Percentiles rank a stretch among this genome's conserved stretches.
Evolutionary conservation across 2,888 invertebrate genomes (phyloP).

Genomic region (Heterodera filipjevi): DNA sequence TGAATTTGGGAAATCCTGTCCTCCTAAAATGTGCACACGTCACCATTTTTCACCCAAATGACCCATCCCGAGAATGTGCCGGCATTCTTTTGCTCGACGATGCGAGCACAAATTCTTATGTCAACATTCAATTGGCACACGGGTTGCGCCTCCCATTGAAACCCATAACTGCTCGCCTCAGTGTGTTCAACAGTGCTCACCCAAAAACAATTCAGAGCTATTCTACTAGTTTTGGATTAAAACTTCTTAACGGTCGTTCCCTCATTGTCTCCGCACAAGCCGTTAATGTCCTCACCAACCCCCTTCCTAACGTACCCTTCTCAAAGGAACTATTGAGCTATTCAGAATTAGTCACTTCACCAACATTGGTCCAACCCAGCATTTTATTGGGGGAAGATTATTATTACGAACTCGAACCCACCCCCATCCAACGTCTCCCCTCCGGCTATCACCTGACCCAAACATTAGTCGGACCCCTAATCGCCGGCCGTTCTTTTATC

Average conservation of each 20-base stretch:
- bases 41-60: neutral
- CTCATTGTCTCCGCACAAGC: neutral
- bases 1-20: neutral
- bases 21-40: neutral
- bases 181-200: constrained; percentile 5
- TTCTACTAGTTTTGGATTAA: neutral
- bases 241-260: neutral
- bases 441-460: constrained; percentile 15
- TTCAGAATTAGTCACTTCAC: neutral
- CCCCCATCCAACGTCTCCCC: neutral
- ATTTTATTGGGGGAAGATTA: neutral
- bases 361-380: neutral
- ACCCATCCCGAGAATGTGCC: neutral
- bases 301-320: neutral
- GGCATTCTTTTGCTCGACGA: constrained; percentile 14
- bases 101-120: neutral
- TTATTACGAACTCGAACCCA: constrained; percentile 15
- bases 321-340: neutral
- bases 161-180: neutral
- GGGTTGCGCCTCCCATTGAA: neutral
- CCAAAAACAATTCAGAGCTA: neutral
- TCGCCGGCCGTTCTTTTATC: neutral
- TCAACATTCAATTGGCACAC: neutral
- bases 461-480: neutral
- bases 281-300: neutral